Conservation (phyloP, 2,888 invertebrate genomes). For the Drosophila pegasa region DNA sequence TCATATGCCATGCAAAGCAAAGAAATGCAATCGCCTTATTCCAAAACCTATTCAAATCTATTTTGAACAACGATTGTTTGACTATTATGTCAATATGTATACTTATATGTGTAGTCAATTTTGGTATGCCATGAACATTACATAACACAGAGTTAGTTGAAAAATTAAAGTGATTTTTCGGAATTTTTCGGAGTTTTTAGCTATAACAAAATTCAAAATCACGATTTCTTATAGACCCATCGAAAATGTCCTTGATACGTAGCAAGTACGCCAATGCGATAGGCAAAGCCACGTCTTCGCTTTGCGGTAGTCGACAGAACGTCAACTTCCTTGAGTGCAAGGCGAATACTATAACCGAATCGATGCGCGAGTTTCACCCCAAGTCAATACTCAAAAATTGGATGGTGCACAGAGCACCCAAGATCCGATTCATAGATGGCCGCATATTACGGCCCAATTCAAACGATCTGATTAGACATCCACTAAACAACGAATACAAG, state of each 20-base stretch:
- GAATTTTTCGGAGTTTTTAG: background rate
- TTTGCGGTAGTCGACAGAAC: background rate
- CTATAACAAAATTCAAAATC: constrained; percentile 14
- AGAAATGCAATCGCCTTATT: too few relatives aligned
- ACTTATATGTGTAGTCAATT: background rate
- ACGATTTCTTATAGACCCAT: background rate
- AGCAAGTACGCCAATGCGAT: background rate
- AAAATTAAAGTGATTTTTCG: too few relatives aligned
- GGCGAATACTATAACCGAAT: background rate
- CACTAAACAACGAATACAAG: constrained; percentile 11
- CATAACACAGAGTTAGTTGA: background rate
- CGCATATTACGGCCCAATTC: background rate
- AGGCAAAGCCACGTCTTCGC: background rate
- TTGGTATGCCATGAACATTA: background rate
- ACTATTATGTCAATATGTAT: too few relatives aligned
- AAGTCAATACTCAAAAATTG: background rate
- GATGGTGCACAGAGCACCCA: fast-evolving
- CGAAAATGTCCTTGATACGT: background rate
- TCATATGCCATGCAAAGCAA: too few relatives aligned
- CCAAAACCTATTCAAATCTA: too few relatives aligned
- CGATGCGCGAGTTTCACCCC: background rate
- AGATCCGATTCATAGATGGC: background rate
- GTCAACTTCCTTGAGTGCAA: too few relatives aligned
- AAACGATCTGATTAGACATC: background rate
- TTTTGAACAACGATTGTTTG: too few relatives aligned